Percentiles rank a stretch among this genome's conserved stretches.
Evolutionary conservation across 2,113 vertebrate genomes (phyloP).

Genomic region (Rhodinocichla rosea): DNA sequence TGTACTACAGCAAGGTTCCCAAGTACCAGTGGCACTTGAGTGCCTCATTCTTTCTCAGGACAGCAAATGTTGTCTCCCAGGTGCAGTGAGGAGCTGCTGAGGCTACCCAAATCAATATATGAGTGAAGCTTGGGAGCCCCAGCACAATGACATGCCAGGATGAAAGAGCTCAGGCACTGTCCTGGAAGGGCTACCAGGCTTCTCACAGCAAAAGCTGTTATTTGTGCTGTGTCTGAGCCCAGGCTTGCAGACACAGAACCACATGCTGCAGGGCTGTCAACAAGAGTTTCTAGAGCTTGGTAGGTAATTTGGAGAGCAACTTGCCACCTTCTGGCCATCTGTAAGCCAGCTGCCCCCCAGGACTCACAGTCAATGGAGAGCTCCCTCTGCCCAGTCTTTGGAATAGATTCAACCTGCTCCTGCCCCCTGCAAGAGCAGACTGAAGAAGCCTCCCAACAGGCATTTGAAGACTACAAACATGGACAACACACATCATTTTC

Average conservation of each 20-base stretch:
- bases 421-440: not conserved
- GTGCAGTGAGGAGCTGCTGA: not conserved
- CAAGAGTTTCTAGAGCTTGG: not conserved
- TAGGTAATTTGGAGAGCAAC: not conserved
- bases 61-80: not conserved
- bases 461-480: not conserved
- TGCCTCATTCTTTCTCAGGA: not conserved
- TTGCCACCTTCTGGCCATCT: not conserved
- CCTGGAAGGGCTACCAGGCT: not conserved
- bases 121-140: not conserved
- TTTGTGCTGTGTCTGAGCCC: not conserved
- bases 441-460: not conserved
- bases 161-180: not conserved
- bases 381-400: not conserved
- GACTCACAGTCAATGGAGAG: not conserved
- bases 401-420: not conserved
- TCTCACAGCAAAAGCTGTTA: not conserved
- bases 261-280: not conserved
- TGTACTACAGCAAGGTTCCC: not conserved
- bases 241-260: not conserved
- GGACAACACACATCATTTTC: constrained; percentile 12
- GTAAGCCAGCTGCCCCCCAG: not conserved
- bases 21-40: not conserved
- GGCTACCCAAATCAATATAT: not conserved
- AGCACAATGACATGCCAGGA: not conserved